Evolutionary conservation across 2,888 invertebrate species (phyloP), one percentile per base, ranked within the genome.

Genomic region (Drosophila neonasuta): DNA sequence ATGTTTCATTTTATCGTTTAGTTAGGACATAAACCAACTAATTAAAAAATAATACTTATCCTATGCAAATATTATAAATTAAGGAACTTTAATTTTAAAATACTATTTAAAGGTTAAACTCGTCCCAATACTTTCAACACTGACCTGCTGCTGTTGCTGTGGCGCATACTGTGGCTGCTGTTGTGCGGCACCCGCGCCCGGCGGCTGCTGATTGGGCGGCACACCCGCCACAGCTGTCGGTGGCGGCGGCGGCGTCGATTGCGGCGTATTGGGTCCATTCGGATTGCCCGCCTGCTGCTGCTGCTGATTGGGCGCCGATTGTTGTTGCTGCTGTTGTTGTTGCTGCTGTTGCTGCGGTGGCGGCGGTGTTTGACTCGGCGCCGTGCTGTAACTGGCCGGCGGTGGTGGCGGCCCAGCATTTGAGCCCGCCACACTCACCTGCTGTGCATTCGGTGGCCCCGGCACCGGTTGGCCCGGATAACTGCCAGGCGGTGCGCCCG

Each of bases 341-440:
- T 50, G 50, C 11, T 58, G 74, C 17, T 70, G 73, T 6, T 74
- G 77, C 57, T 88, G 81, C 36, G 73, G 67, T 32, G 88, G 85
- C 58, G 88, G 90, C 39, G 88, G 90, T 52, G 91, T 89, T 81
- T 91, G 91, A 9, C 92, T 92, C 5, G 92, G 91, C 60, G 92
- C 92, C 64, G 90, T 92, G 64, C 90, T 92, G 68, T 93, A 92
- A 13, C 84, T 88, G 9, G 90, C 91, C 10, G 91, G 83, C 52
- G 88, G 87, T 6, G 86, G 87, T 7, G 80, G 79, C 6, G 88
- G 70, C 5, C 74, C 77, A 1, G 74, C 89, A 69, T 83, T 79
- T 13, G 78, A 64, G 30, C 88, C 84, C 17, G 84, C 80, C 0
- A 80, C 77, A 52, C 83, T 80, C 8, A 85, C 86, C 49, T 88